Conservation (phyloP, 2,888 invertebrate genomes). For the Cerceris ruficornis region DNA sequence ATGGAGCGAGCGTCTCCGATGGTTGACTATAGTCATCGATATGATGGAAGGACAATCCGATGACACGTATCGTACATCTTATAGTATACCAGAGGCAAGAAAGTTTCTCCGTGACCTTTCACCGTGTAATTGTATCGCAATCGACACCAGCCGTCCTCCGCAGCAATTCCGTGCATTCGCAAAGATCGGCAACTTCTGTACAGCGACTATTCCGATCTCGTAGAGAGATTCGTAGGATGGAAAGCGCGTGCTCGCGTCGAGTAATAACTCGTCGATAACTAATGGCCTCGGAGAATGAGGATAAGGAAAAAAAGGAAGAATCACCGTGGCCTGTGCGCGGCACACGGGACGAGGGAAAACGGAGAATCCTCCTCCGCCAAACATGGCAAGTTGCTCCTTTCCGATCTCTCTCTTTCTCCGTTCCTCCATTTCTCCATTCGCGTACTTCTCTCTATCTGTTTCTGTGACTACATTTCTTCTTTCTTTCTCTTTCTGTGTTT, state of each 20-base stretch:
- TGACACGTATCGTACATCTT: no score
- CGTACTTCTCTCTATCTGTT: no score
- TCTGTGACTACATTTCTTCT: no score
- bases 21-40: no score
- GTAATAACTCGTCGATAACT: constrained; percentile 67
- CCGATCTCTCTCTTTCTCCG: constrained; percentile 43
- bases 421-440: no score
- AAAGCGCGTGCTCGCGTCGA: constrained; percentile 50
- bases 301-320: neutral
- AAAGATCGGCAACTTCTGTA: neutral
- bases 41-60: no score
- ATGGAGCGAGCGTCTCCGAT: no score
- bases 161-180: neutral
- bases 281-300: constrained; percentile 49
- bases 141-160: no score
- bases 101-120: no score
- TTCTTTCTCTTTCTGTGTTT: no score
- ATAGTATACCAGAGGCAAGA: no score
- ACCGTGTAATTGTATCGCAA: no score
- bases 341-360: constrained; percentile 29
- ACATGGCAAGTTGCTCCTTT: constrained; percentile 64
- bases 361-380: constrained; percentile 51
- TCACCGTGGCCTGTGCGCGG: neutral
- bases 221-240: constrained; percentile 23
- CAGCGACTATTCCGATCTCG: constrained; percentile 45